Evolutionary conservation across 2,888 invertebrate species (phyloP), one percentile per base, ranked within the genome.

Genomic region (Ligdia adustata): DNA sequence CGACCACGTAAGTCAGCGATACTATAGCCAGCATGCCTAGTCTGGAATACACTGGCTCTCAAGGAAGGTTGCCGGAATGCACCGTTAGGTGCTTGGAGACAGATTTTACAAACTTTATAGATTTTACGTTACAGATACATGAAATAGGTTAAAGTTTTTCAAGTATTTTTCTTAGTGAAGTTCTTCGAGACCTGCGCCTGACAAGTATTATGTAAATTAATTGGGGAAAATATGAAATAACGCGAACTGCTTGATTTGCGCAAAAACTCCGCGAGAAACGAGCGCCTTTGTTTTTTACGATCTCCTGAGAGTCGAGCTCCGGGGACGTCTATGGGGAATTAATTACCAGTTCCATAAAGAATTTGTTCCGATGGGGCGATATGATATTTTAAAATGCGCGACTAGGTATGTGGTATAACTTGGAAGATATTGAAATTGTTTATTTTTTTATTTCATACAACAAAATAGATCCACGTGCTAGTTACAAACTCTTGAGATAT

Each of bases 141-240:
- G n/a, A 34, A 27, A 33, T 29, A 46, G 34, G 20, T 34, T n/a
- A 50, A 57, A 55, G 29, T 53, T 52, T 40, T 31, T 24, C 13
- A 33, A 57, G 39, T 35, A 62, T 63, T 63, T 61, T 62, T 53
- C 42, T 48, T 48, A 39, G 33, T 27, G 51, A 31, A 47, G 40
- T 63, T 58, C 61, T 57, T 48, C 52, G 52, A 57, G 67, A 69
- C 67, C 77, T 78, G 78, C 66, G 60, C 54, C 64, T 79, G 79
- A 78, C 79, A 77, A 74, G 75, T 74, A 73, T 78, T 79, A 79
- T 79, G 79, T 66, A 79, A 77, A 79, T 79, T 74, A 73, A 76
- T 78, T 69, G 76, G 68, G 71, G 72, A 64, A 64, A 73, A 75
- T 66, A 72, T 68, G 64, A 72, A 76, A 76, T 69, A 73, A 62